phyloP scores from a whole-genome alignment of 2,888 invertebrate genomes.

The Plebejus melissa region DNA sequence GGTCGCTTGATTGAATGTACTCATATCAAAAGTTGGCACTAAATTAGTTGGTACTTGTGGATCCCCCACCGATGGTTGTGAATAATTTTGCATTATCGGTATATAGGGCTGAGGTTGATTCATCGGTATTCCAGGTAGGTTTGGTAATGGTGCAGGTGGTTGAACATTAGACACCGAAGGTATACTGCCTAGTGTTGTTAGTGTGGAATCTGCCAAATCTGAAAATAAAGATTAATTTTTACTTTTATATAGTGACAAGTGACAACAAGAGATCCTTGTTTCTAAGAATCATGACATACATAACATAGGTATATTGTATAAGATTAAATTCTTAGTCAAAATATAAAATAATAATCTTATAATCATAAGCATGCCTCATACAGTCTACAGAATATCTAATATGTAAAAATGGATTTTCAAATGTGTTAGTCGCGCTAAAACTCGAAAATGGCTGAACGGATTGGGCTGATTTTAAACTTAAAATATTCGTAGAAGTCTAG shows the following conservation, averaged over 20 bases:
- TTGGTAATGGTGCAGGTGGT: slow-evolving; percentile 75
- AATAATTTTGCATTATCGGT: slow-evolving; percentile 71
- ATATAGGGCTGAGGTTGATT: slow-evolving; percentile 76
- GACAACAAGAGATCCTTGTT: too few species aligned
- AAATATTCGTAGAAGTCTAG: too few species aligned
- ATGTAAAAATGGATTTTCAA: too few species aligned
- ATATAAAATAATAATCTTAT: too few species aligned
- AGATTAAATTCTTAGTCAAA: too few species aligned
- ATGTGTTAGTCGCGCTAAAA: too few species aligned
- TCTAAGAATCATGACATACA: too few species aligned
- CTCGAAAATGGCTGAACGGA: too few species aligned
- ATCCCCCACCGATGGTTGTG: slow-evolving; percentile 50
- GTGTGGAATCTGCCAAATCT: slow-evolving; percentile 71
- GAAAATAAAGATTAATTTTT: slow-evolving; percentile 41
- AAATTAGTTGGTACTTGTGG: slow-evolving; percentile 48
- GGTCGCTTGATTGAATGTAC: slow-evolving; percentile 55
- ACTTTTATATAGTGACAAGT: background rate
- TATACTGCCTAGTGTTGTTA: slow-evolving; percentile 72
- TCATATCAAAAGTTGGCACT: slow-evolving; percentile 71
- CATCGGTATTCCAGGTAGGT: slow-evolving; percentile 73
- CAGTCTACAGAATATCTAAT: too few species aligned
- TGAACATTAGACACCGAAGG: slow-evolving; percentile 72
- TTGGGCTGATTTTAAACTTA: too few species aligned
- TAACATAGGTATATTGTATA: too few species aligned
- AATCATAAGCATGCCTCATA: too few species aligned